Conservation (phyloP, 2,888 invertebrate species). For the Synergus itoensis region DNA sequence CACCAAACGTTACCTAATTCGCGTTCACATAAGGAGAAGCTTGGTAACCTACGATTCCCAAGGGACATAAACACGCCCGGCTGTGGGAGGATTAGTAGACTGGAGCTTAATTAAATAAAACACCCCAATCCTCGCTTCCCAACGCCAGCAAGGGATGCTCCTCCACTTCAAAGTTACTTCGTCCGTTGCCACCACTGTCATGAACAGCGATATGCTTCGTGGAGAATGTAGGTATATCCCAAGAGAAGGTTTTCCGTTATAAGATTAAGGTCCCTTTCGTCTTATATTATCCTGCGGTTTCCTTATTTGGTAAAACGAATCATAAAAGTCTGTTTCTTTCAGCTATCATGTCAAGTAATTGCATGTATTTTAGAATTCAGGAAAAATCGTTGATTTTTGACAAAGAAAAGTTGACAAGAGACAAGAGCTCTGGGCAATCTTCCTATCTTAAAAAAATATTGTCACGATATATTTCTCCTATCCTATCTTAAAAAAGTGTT, state of each 20-base stretch:
- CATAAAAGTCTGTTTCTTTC: background rate
- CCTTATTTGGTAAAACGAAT: background rate
- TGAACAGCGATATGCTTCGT: conserved; percentile 43
- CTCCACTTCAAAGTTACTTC: conserved; percentile 49
- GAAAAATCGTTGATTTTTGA: too few species aligned
- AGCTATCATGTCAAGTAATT: background rate
- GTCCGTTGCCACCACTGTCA: conserved; percentile 44
- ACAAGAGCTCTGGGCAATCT: too few species aligned
- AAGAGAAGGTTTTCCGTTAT: conserved; percentile 29
- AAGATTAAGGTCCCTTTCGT: conserved; percentile 27
- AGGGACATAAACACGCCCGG: conserved; percentile 67
- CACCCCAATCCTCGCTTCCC: conserved; percentile 69
- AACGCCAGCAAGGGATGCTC: conserved; percentile 59
- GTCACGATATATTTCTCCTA: too few species aligned
- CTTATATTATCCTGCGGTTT: conserved; percentile 16
- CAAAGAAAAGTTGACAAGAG: too few species aligned
- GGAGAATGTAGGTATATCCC: conserved; percentile 18
- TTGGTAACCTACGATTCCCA: conserved; percentile 63
- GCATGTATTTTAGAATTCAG: too few species aligned
- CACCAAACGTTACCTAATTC: conserved; percentile 59
- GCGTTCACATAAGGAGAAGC: conserved; percentile 59
- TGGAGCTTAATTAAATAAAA: conserved; percentile 74
- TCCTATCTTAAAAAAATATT: too few species aligned
- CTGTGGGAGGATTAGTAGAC: conserved; percentile 65
- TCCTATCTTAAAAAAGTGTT: too few species aligned